Percentiles rank a stretch among this genome's conserved stretches.
Evolutionary conservation across 2,888 invertebrate species (phyloP).

Genomic region (Amiota mariae): DNA sequence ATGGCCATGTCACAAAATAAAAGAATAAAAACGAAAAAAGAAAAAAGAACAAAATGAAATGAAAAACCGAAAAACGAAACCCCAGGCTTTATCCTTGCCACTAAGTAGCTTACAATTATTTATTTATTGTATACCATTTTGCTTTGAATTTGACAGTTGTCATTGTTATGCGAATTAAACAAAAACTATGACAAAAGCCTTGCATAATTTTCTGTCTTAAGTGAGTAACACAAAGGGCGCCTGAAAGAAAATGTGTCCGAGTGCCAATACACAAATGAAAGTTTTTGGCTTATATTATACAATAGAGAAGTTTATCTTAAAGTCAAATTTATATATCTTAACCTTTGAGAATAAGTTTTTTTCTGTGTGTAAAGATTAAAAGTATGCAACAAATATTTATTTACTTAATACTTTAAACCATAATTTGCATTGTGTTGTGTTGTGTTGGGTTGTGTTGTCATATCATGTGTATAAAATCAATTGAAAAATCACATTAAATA

Average conservation of each 20-base stretch:
- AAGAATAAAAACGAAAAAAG: constrained; percentile 33
- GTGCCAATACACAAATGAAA: too few species aligned
- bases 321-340: too few species aligned
- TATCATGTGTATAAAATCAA: constrained; percentile 47
- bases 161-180: background rate
- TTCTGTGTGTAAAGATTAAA: background rate
- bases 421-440: background rate
- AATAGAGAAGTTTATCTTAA: too few species aligned
- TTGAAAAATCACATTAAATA: constrained; percentile 56
- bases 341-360: too few species aligned
- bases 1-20: constrained; percentile 29
- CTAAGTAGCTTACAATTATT: constrained; percentile 61
- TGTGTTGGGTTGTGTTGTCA: background rate
- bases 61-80: background rate
- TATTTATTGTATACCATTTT: constrained; percentile 45
- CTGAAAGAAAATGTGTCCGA: too few species aligned
- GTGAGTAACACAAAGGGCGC: background rate
- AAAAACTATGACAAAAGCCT: constrained; percentile 19
- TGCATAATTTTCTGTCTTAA: constrained; percentile 21
- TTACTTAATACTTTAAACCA: too few species aligned
- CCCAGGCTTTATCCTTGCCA: constrained; percentile 27
- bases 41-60: constrained; percentile 37
- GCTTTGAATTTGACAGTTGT: constrained; percentile 17
- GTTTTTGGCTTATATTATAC: too few species aligned
- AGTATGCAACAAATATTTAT: constrained; percentile 6